Conservation (phyloP, 2,113 vertebrate genomes). For the Montifringilla adamsi region DNA sequence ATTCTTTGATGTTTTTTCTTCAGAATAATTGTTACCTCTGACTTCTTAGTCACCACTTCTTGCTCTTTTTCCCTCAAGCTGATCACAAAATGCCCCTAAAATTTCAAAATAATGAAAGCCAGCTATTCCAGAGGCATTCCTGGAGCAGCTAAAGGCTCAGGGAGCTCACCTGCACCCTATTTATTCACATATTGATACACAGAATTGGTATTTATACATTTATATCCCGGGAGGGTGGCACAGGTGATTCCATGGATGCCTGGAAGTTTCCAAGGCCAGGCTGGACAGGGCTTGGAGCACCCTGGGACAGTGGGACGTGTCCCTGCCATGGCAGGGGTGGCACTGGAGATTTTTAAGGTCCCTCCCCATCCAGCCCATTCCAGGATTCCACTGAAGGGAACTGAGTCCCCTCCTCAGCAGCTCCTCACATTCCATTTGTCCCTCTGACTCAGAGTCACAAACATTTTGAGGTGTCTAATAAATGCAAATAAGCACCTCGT, state of each 20-base stretch:
- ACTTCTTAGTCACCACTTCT: not conserved
- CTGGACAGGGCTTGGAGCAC: not conserved
- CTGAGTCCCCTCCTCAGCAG: not conserved
- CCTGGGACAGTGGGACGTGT: not conserved
- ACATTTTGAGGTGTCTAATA: not conserved
- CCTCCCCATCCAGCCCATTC: not conserved
- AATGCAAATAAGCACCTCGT: not conserved
- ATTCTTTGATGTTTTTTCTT: not conserved
- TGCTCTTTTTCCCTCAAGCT: not conserved
- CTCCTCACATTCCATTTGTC: not conserved
- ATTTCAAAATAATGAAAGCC: not conserved
- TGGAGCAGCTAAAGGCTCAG: not conserved
- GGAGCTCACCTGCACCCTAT: fast-evolving
- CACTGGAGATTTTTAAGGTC: not conserved
- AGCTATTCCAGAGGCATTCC: not conserved
- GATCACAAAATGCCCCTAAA: not conserved
- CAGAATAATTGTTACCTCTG: not conserved
- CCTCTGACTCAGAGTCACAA: not conserved
- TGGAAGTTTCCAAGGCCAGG: not conserved
- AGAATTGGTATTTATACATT: not conserved
- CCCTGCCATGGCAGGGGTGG: not conserved
- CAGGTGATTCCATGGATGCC: not conserved
- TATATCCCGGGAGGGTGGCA: not conserved
- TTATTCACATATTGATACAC: not conserved
- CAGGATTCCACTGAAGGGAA: fast-evolving